Base-by-base conservation (phyloP, 2,113 vertebrate species). In the Hypanus sabinus region DNA sequence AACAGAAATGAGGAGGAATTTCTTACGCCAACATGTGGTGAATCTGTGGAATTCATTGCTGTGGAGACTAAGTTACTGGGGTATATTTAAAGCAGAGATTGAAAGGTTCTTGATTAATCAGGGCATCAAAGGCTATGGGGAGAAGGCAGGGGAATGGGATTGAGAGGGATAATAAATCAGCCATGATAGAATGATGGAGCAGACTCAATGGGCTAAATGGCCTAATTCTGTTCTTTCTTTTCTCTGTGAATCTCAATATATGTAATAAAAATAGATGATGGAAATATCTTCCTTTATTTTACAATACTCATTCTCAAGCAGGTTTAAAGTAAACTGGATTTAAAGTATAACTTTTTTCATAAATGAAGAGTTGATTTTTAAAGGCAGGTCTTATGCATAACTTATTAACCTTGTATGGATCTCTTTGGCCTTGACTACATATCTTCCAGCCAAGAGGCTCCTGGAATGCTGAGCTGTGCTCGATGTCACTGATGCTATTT, bases 321-420 rank as follows among this genome's bases (percentile, higher is more conserved):
- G 85, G 14, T 90, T 88, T 90, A 18, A 88, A 33, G 62, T 30
- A 65, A 88, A 65, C 33, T 65, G 18, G 9, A 88, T 88, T 65
- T n/a, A 33, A 87, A 85, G 36, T 33, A 14, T 36, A 38, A 33
- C 3, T 65, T 68, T 90, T 36, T 62, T 1, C 30, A 30, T 7
- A 65, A 33, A 65, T 90, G 60, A 73, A 73, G 71, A 90, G 30
- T 14, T 65, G 30, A 30, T 77, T 90, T 33, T 33, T 65, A 88
- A n/a, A 62, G 57, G 27, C 57, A 18, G 12, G 57, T 33, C 30
- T 83, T 88, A 46, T 62, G 60, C 71, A 73, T 93, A 73, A 73
- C 73, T 93, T 73, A 73, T 93, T 73, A 73, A 73, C 91, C 70
- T 75, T 73, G 73, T 93, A 36, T 93, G 70, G 91, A 30, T 46